Evolutionary conservation across 2,797 vertebrate species (phyloP), one percentile per base, ranked within the genome.

Genomic region (Apodemus agrarius): DNA sequence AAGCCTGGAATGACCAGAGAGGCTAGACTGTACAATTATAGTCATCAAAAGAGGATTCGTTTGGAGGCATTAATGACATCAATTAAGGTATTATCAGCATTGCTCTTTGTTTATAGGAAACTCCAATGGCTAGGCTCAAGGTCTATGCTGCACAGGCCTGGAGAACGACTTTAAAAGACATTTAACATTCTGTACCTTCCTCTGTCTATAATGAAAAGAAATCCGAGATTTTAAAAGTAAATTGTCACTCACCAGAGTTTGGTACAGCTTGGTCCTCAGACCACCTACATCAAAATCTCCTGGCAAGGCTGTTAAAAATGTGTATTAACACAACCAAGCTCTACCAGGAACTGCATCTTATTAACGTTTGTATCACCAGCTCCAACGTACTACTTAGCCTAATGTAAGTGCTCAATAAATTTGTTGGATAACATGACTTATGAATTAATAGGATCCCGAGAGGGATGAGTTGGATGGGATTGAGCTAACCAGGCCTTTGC

Each of bases 11-110:
- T 91, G 86, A 96, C 69, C 87, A 91, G 88, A 75, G 94, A 90
- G 95, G 90, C 97, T 97, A 97, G 98, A 89, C 75, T 2, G 89
- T 93, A 97, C 40, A 96, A 85, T 97, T 93, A 80, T 98, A 96
- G 90, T 97, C 95, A 96, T 69, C 54, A 88, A 29, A 52, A 74
- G 49, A 57, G 83, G 43, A 67, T 63, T 40, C 43, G 9, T 67
- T 69, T 85, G 72, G 72, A 34, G 52, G 17, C 69, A 43, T 75
- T 89, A 75, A 76, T 76, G 59, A 43, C 52, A 89, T 57, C 54
- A 75, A 6, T 59, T 75, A 89, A 61, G n/a, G 72, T 76, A 74
- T 79, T 88, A 95, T 90, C 97, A 98, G 97, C 40, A 95, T 29
- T 94, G 94, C 79, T 89, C 34, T 87, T 54, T 88, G 65, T 94